Evolutionary conservation across 35 echinoderm and acorn worm species (phyloP).

Genomic region (Patiria miniata): DNA sequence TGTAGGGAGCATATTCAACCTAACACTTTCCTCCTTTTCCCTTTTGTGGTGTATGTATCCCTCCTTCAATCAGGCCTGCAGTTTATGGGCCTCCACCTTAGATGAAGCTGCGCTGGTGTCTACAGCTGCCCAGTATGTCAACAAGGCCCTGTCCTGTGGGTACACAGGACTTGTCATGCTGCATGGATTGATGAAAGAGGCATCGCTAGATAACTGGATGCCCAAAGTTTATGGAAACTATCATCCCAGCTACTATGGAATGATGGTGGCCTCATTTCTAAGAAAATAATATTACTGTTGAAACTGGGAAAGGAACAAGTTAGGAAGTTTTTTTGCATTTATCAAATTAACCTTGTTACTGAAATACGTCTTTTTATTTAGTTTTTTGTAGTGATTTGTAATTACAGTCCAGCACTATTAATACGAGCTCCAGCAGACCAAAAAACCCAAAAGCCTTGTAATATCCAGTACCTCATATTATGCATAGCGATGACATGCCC

Average conservation of each 20-base stretch:
- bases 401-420: too few relatives aligned
- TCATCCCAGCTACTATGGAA: conserved; percentile 68
- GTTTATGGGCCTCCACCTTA: conserved; percentile 37
- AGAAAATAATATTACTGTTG: conserved; percentile 11
- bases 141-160: conserved; percentile 58
- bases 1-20: too few relatives aligned
- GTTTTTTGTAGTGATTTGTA: too few relatives aligned
- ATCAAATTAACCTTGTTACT: too few relatives aligned
- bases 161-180: conserved; percentile 62
- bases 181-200: conserved; percentile 32
- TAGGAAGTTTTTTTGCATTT: too few relatives aligned
- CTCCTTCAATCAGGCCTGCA: conserved; percentile 39
- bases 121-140: conserved; percentile 35
- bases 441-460: too few relatives aligned
- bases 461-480: too few relatives aligned
- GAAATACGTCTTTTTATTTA: too few relatives aligned
- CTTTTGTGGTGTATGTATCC: neutral
- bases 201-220: conserved; percentile 21
- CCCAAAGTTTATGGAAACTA: conserved; percentile 45
- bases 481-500: too few relatives aligned
- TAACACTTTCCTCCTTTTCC: too few relatives aligned
- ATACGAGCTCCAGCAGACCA: too few relatives aligned
- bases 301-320: too few relatives aligned
- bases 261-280: conserved; percentile 66
- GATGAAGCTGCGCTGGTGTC: conserved; percentile 16